phyloP scores from a whole-genome alignment of 2,888 invertebrate genomes.

The Drosophila limbata region DNA sequence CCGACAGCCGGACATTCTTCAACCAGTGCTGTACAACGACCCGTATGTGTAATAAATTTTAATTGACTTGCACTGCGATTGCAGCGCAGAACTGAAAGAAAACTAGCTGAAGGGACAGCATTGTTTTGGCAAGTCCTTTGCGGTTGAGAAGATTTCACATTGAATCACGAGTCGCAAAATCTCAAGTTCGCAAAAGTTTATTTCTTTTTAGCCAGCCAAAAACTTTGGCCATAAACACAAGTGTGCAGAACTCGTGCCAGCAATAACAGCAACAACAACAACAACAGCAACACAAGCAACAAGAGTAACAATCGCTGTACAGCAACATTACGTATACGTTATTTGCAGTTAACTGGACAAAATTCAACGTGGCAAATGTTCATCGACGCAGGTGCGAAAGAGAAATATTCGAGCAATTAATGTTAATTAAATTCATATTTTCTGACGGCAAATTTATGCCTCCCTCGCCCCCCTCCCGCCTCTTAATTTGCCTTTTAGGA shows the following conservation, averaged over 20 bases:
- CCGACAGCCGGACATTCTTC: slow-evolving; percentile 33
- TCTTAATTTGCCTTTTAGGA: neutral
- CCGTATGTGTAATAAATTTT: slow-evolving; percentile 80
- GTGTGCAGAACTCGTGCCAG: slow-evolving; percentile 52
- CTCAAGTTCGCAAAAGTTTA: slow-evolving; percentile 48
- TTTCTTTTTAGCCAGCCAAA: slow-evolving; percentile 32
- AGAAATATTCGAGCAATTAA: slow-evolving; percentile 74
- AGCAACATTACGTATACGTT: slow-evolving; percentile 64
- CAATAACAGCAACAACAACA: slow-evolving; percentile 40
- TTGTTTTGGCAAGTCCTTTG: slow-evolving; percentile 57
- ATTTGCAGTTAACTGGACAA: slow-evolving; percentile 77
- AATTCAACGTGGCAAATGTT: slow-evolving; percentile 45
- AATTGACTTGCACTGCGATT: slow-evolving; percentile 73
- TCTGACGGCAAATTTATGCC: slow-evolving; percentile 47
- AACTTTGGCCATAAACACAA: slow-evolving; percentile 72
- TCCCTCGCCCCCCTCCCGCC: neutral
- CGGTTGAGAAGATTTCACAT: slow-evolving; percentile 49
- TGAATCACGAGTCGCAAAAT: slow-evolving; percentile 63
- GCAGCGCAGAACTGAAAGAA: slow-evolving; percentile 44
- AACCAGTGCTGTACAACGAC: slow-evolving; percentile 36
- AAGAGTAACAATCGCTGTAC: neutral
- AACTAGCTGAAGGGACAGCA: slow-evolving; percentile 11
- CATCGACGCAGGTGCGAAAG: slow-evolving; percentile 69
- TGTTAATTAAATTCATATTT: slow-evolving; percentile 83
- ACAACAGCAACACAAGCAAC: slow-evolving; percentile 28